A percentile compares a stretch with the other conserved stretches of the same genome.
Evolutionary conservation across 1,140 invertebrate species (phyloP).

Genomic region (Eueides isabella): DNA sequence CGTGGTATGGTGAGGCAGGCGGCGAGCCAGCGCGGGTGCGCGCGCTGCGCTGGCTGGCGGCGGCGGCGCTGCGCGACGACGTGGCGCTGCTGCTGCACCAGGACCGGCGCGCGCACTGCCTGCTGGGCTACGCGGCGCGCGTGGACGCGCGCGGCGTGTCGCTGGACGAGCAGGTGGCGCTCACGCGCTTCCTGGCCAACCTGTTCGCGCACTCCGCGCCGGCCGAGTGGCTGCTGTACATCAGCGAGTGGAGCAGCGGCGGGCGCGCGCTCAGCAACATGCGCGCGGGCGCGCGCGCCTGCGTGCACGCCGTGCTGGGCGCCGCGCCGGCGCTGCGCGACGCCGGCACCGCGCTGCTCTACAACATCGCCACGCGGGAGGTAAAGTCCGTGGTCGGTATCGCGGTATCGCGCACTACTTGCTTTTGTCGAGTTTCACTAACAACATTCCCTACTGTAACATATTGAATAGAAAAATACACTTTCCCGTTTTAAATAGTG

Average conservation of each 20-base stretch:
- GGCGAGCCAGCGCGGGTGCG: conserved; percentile 78
- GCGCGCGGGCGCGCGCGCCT: conserved; percentile 92
- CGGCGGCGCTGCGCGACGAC: conserved; percentile 93
- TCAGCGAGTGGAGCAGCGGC: conserved; percentile 93
- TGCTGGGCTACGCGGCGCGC: conserved; percentile 94
- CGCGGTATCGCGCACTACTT: conserved; percentile 31
- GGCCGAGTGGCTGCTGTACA: conserved; percentile 96
- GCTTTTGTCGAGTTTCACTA: too few relatives aligned
- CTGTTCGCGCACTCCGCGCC: conserved; percentile 94
- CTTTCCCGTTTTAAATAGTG: too few relatives aligned
- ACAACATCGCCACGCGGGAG: conserved; percentile 97
- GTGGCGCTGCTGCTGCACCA: conserved; percentile 95
- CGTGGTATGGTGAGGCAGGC: too few relatives aligned
- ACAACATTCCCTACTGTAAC: too few relatives aligned
- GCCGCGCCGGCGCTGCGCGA: conserved; percentile 89
- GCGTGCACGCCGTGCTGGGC: conserved; percentile 92
- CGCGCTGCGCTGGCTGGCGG: conserved; percentile 87
- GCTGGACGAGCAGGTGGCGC: conserved; percentile 38
- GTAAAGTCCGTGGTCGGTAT: conserved; percentile 98
- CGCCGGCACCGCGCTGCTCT: conserved; percentile 92
- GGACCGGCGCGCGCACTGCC: conserved; percentile 92
- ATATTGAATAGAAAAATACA: too few relatives aligned
- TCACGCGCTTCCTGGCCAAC: conserved; percentile 79
- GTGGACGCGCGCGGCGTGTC: conserved; percentile 90
- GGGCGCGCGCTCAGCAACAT: conserved; percentile 92